phyloP scores from a whole-genome alignment of 2,797 vertebrate species.

The Liasis olivaceus region DNA sequence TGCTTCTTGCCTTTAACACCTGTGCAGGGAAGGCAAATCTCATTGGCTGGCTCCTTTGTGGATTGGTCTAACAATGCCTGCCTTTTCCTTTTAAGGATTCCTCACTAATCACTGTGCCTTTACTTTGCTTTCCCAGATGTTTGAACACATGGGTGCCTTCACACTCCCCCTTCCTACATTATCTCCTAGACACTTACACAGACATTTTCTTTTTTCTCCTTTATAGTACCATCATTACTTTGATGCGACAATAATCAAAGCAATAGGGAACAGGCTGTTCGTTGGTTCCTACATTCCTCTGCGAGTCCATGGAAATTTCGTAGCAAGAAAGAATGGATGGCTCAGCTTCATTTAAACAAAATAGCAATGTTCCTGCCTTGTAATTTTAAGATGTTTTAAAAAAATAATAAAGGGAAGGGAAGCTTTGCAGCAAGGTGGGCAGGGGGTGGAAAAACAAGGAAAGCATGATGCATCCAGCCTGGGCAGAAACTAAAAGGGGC shows the following conservation, averaged over 20 bases:
- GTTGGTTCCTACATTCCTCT: neutral
- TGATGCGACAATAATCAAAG: neutral
- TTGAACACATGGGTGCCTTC: neutral
- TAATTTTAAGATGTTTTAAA: neutral
- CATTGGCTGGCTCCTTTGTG: neutral
- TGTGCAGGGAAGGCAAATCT: neutral
- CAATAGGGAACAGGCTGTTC: neutral
- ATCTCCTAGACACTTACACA: neutral
- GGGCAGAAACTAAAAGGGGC: neutral
- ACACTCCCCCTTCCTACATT: neutral
- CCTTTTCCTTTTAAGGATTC: neutral
- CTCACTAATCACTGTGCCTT: neutral
- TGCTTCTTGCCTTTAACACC: neutral
- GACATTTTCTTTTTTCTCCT: neutral
- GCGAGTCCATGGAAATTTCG: neutral
- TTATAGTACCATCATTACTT: neutral
- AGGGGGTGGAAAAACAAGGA: neutral
- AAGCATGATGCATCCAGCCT: neutral
- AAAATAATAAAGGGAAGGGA: neutral
- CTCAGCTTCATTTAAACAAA: neutral
- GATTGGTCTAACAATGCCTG: neutral
- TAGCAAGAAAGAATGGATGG: neutral
- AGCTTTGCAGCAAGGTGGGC: too few relatives aligned
- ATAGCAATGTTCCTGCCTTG: neutral
- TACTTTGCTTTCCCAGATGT: neutral